A percentile compares a stretch with the other conserved stretches of the same genome.
These are phyloP conservation scores for Sarcophaga bullata DNA, from an alignment of 1,140 invertebrate species.

Conservation along the genomic window DNA sequence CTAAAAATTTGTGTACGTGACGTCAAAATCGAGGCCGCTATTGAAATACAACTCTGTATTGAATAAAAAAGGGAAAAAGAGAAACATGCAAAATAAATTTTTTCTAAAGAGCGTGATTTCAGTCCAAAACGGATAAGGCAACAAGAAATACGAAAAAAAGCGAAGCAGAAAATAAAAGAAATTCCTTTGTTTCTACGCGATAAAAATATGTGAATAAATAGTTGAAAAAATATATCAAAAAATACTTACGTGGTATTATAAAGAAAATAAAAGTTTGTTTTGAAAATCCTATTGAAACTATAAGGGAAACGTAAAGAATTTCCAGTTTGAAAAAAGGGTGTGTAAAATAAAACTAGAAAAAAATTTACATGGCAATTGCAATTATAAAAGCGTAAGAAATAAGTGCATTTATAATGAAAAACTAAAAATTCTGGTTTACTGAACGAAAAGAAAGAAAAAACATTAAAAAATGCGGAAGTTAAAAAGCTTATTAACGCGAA, in stretches of 20 bases:
- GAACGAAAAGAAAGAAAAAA: neutral
- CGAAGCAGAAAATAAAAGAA: no score
- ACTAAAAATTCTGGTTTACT: no score
- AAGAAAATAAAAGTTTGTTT: no score
- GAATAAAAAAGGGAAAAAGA: neutral
- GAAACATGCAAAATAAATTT: neutral
- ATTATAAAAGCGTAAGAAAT: no score
- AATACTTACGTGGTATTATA: no score
- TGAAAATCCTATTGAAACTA: no score
- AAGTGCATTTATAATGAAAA: neutral
- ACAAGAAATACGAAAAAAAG: neutral
- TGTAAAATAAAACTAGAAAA: neutral
- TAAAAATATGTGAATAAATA: no score
- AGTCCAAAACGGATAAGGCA: constrained; percentile 20
- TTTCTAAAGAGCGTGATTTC: neutral
- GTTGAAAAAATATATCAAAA: neutral
- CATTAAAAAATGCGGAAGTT: neutral
- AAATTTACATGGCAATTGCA: no score
- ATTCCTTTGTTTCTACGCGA: no score
- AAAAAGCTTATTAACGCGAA: no score
- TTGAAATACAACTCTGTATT: neutral
- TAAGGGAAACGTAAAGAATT: no score
- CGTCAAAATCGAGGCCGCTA: neutral
- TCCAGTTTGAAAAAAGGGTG: neutral
- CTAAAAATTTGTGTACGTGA: constrained; percentile 24